Conservation (phyloP, 2,888 invertebrate species). For the Arctia plantaginis region DNA sequence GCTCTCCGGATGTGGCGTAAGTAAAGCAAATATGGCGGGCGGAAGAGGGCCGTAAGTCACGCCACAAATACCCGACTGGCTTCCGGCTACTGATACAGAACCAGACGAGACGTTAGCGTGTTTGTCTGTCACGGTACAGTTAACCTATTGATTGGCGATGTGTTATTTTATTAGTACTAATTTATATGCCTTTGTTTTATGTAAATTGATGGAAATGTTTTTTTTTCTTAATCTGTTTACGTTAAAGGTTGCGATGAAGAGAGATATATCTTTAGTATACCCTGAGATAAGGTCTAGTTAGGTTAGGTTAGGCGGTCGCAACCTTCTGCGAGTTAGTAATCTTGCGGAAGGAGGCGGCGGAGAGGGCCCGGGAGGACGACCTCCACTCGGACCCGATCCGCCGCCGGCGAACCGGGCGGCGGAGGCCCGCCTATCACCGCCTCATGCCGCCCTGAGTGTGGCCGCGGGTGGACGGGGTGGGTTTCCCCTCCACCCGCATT, state of each 20-base stretch:
- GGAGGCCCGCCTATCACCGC: no score
- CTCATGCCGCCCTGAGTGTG: no score
- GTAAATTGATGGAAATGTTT: constrained; percentile 5
- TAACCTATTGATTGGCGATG: constrained; percentile 31
- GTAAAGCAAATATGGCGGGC: constrained; percentile 82
- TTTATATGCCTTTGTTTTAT: constrained; percentile 17
- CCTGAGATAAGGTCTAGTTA: no score
- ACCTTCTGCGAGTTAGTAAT: no score
- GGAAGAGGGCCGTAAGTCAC: constrained; percentile 84
- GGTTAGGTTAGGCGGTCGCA: no score
- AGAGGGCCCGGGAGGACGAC: no score
- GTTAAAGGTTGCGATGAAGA: not conserved
- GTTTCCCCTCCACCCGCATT: no score
- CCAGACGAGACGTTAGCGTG: constrained; percentile 56
- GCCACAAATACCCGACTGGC: constrained; percentile 72
- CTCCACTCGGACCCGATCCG: no score
- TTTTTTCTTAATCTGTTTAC: not conserved
- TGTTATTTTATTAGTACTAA: constrained; percentile 17
- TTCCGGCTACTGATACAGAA: constrained; percentile 66
- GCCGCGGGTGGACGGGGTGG: no score
- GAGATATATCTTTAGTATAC: not conserved
- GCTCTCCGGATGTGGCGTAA: constrained; percentile 66
- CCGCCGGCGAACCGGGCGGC: no score
- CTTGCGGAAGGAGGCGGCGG: no score
- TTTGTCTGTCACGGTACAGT: constrained; percentile 43